phyloP scores from a whole-genome alignment of 2,797 vertebrate species.

The Poecilia picta region DNA sequence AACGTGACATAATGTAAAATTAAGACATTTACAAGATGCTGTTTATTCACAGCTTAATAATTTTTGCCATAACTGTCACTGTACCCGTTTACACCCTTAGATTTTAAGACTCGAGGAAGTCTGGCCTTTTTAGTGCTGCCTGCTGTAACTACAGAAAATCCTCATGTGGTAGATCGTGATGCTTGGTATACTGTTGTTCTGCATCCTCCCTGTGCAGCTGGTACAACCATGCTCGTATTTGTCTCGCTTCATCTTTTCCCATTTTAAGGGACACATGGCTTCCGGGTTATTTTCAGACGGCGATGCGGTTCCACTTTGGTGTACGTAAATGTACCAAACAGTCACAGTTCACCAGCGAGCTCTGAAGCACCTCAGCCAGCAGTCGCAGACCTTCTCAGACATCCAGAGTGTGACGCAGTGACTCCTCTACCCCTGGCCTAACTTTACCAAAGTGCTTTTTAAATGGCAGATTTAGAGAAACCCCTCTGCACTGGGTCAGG shows the following conservation, averaged over 20 bases:
- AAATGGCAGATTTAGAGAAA: constrained; percentile 22
- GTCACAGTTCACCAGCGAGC: constrained; percentile 65
- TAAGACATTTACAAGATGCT: neutral
- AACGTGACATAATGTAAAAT: neutral
- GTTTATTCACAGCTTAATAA: neutral
- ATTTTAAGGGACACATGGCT: constrained; percentile 38
- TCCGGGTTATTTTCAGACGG: constrained; percentile 44
- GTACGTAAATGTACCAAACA: constrained; percentile 34
- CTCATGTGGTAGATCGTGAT: constrained; percentile 32
- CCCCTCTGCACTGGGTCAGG: constrained; percentile 32
- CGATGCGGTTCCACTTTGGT: constrained; percentile 16
- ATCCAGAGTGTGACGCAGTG: constrained; percentile 42
- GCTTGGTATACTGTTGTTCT: constrained; percentile 46
- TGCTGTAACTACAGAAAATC: constrained; percentile 15
- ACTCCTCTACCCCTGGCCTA: constrained; percentile 41
- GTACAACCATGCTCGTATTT: constrained; percentile 38
- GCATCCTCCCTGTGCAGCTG: constrained; percentile 34
- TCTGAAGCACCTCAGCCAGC: constrained; percentile 49
- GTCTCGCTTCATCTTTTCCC: constrained; percentile 11
- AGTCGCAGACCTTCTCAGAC: constrained; percentile 48
- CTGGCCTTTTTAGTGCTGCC: constrained; percentile 48
- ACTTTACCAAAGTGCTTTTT: constrained; percentile 71
- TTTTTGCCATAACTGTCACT: neutral
- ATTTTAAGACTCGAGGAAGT: neutral
- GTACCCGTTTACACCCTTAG: neutral